Evolutionary conservation across 2,888 invertebrate species (phyloP).

Genomic region (Galerucella calmariensis): DNA sequence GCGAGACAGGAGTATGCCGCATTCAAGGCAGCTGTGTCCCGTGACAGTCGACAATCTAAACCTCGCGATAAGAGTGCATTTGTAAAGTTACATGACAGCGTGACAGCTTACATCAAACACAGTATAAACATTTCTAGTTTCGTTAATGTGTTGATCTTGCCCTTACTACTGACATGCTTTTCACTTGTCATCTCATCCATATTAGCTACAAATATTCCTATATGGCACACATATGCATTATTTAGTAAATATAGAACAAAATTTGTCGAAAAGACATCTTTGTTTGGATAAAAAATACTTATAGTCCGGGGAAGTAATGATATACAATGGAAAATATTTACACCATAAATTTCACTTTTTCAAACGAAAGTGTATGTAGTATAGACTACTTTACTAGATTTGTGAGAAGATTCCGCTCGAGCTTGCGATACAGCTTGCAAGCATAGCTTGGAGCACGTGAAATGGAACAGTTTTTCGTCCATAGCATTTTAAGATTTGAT

Average conservation of each 20-base stretch:
- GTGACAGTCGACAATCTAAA: slow-evolving; percentile 55
- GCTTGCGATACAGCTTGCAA: too few species aligned
- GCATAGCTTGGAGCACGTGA: too few species aligned
- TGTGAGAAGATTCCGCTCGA: too few species aligned
- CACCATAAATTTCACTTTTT: too few species aligned
- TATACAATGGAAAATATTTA: too few species aligned
- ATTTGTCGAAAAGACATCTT: neutral
- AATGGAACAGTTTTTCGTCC: too few species aligned
- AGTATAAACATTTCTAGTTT: slow-evolving; percentile 56
- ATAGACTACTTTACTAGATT: too few species aligned
- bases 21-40: slow-evolving; percentile 35
- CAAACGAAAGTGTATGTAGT: too few species aligned
- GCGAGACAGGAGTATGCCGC: slow-evolving; percentile 23
- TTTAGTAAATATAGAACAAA: neutral
- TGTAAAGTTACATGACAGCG: slow-evolving; percentile 56
- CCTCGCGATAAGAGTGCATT: slow-evolving; percentile 55
- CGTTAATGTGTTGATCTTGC: slow-evolving; percentile 60
- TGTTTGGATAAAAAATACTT: neutral
- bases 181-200: slow-evolving; percentile 26
- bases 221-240: neutral
- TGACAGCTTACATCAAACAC: slow-evolving; percentile 61
- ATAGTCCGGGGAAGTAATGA: too few species aligned
- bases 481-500: too few species aligned
- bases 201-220: slow-evolving; percentile 1
- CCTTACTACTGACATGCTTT: slow-evolving; percentile 30